Conservation (phyloP, 2,113 vertebrate species). For the Sturnus vulgaris region DNA sequence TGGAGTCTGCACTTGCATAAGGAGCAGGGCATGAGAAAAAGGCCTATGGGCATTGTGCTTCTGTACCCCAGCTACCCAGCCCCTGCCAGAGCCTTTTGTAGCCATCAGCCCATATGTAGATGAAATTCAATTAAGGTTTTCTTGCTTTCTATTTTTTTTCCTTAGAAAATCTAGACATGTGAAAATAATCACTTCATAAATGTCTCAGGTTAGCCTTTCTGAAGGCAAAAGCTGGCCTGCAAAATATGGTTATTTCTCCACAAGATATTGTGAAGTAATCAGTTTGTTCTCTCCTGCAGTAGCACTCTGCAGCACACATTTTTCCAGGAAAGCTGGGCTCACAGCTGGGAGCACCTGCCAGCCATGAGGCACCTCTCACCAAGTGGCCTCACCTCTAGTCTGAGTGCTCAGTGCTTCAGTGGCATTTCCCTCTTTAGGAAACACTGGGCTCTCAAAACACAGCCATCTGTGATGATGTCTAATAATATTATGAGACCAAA, state of each 20-base stretch:
- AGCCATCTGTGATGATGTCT: background rate
- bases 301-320: background rate
- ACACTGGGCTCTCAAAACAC: background rate
- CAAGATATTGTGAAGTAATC: background rate
- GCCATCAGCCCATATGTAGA: background rate
- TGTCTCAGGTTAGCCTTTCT: background rate
- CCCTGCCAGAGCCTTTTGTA: background rate
- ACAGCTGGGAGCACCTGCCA: background rate
- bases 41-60: background rate
- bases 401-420: accelerated
- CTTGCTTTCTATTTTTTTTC: background rate
- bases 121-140: background rate
- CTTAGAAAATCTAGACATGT: background rate
- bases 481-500: background rate
- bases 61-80: background rate
- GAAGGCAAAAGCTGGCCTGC: background rate
- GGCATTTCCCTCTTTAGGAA: background rate
- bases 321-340: background rate
- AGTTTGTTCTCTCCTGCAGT: background rate
- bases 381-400: too few relatives aligned
- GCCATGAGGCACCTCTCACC: background rate
- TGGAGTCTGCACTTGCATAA: accelerated
- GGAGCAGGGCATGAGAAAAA: background rate
- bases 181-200: background rate
- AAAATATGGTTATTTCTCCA: background rate